Evolutionary conservation across 2,888 invertebrate species (phyloP).

Genomic region (Perithous albicinctus): DNA sequence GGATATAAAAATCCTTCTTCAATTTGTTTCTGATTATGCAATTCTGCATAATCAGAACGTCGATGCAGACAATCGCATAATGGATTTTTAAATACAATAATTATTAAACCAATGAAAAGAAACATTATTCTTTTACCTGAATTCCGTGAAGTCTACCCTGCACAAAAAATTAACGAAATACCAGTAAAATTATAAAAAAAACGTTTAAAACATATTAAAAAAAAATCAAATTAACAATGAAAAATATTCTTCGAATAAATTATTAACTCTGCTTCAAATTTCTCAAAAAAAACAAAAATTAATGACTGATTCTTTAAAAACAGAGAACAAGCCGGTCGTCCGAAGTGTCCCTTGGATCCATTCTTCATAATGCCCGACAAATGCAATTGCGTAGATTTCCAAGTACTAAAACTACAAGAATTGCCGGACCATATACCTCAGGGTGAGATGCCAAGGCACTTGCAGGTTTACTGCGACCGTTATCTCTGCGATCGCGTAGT

Average conservation of each 20-base stretch:
- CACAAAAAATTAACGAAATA: no score
- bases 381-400: conserved; percentile 98
- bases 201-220: neutral
- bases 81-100: no score
- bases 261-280: neutral
- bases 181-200: neutral
- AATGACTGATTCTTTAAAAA: conserved; percentile 12
- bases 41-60: no score
- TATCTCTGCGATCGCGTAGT: conserved; percentile 97
- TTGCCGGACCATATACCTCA: conserved; percentile 97
- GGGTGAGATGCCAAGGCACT: conserved; percentile 98
- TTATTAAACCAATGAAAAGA: no score
- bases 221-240: neutral
- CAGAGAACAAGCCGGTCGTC: conserved; percentile 96
- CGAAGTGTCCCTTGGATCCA: conserved; percentile 98
- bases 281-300: conserved; percentile 24
- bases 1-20: no score
- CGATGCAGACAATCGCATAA: no score
- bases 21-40: no score
- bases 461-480: conserved; percentile 97
- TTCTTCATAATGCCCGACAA: conserved; percentile 99
- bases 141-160: no score
- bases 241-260: neutral
- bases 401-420: conserved; percentile 98
- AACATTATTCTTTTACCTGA: no score